A percentile compares a stretch with the other conserved stretches of the same genome.
phyloP scores from a whole-genome alignment of 2,113 vertebrate genomes.

The Tiliqua scincoides region DNA sequence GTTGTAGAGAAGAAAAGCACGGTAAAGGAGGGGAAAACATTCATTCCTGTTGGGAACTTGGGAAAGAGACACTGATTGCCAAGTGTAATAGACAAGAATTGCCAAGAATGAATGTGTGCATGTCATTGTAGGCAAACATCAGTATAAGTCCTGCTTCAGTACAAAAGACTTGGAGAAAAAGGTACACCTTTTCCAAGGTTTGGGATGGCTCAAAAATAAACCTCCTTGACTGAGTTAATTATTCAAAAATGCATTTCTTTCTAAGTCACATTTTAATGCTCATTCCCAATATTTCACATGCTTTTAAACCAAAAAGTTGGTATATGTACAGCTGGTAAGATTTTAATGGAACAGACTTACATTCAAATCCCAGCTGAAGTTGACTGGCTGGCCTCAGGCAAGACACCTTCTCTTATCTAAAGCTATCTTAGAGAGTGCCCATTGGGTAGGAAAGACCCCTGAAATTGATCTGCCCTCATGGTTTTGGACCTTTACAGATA shows the following conservation, averaged over 20 bases:
- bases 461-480: background rate
- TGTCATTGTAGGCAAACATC: background rate
- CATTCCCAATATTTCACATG: background rate
- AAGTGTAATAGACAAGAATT: background rate
- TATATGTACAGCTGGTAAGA: too few species aligned
- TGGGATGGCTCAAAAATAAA: background rate
- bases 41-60: background rate
- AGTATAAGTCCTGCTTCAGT: background rate
- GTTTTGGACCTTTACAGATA: too few species aligned
- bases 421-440: background rate
- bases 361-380: background rate
- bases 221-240: background rate
- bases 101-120: background rate
- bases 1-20: background rate
- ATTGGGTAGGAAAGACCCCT: background rate
- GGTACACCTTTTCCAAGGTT: background rate
- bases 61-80: background rate
- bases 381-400: background rate
- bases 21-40: background rate
- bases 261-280: background rate
- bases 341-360: background rate
- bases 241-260: background rate
- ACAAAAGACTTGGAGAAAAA: background rate
- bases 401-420: background rate
- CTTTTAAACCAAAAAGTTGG: background rate